Evolutionary conservation across 2,113 vertebrate genomes (phyloP).

Genomic region (Halcyon senegalensis): DNA sequence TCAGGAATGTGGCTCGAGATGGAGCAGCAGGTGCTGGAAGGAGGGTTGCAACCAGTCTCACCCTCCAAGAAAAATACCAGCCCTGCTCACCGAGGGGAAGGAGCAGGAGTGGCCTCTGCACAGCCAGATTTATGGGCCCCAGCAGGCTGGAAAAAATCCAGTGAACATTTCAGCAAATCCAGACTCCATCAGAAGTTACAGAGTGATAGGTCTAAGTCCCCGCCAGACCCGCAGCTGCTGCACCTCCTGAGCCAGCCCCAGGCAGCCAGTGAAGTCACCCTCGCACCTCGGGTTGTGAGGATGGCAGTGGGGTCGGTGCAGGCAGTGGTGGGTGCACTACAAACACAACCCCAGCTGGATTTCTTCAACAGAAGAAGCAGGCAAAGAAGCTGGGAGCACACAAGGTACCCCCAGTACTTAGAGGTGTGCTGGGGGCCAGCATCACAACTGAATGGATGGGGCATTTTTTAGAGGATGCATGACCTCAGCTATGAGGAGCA

Average conservation of each 20-base stretch:
- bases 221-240: conserved; percentile 24
- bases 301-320: not conserved
- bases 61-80: conserved; percentile 73
- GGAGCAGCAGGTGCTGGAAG: conserved; percentile 63
- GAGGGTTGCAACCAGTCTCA: not conserved
- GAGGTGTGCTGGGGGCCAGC: not conserved
- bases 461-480: not conserved
- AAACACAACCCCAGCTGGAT: fast-evolving
- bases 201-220: conserved; percentile 45
- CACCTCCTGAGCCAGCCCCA: not conserved
- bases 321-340: not conserved
- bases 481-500: not conserved
- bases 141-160: conserved; percentile 53
- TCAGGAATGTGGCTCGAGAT: conserved; percentile 39
- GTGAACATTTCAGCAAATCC: conserved; percentile 66
- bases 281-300: not conserved
- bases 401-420: not conserved
- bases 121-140: conserved; percentile 60
- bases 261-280: conserved; percentile 40
- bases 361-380: not conserved
- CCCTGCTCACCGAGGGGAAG: not conserved
- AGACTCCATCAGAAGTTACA: conserved; percentile 50
- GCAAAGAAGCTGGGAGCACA: not conserved
- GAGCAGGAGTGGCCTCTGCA: conserved; percentile 40
- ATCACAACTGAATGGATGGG: not conserved